A percentile compares a stretch with the other conserved stretches of the same genome.
phyloP scores from a whole-genome alignment of 2,797 vertebrate genomes.

The Coregonus suidteri region DNA sequence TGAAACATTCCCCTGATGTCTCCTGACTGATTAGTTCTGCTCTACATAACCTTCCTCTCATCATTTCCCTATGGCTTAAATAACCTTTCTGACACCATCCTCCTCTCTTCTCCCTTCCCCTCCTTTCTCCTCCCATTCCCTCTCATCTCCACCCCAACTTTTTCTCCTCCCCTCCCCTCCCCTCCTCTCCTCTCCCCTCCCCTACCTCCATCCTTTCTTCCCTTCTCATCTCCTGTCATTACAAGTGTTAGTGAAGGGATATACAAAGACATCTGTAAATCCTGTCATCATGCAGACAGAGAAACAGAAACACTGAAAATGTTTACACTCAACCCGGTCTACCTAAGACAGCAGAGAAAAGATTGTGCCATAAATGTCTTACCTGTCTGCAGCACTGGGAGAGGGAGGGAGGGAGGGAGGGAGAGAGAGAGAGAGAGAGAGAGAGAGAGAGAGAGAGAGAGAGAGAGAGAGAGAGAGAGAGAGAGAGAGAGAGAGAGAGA shows the following conservation, averaged over 20 bases:
- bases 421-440: not conserved
- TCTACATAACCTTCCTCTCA: not conserved
- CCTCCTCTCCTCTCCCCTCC: not conserved
- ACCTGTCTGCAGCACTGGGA: not conserved
- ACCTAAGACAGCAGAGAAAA: not conserved
- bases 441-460: not conserved
- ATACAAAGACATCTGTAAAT: slow-evolving; percentile 23
- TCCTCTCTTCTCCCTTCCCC: not conserved
- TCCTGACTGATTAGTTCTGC: slow-evolving; percentile 1
- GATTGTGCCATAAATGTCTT: not conserved
- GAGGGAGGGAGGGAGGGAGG: not conserved
- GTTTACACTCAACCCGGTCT: too few species aligned
- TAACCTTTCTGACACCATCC: not conserved
- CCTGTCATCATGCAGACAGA: slow-evolving; percentile 11
- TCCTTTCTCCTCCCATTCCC: not conserved
- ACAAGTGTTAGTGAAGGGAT: not conserved
- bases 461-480: not conserved
- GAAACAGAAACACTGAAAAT: not conserved
- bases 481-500: not conserved
- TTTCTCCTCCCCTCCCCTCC: not conserved
- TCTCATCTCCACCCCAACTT: not conserved
- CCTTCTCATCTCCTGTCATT: not conserved
- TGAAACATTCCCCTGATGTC: not conserved
- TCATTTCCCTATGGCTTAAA: slow-evolving; percentile 3
- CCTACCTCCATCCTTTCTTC: not conserved